phyloP scores from a whole-genome alignment of 1,140 invertebrate genomes.

The Bombus haemorrhoidalis region DNA sequence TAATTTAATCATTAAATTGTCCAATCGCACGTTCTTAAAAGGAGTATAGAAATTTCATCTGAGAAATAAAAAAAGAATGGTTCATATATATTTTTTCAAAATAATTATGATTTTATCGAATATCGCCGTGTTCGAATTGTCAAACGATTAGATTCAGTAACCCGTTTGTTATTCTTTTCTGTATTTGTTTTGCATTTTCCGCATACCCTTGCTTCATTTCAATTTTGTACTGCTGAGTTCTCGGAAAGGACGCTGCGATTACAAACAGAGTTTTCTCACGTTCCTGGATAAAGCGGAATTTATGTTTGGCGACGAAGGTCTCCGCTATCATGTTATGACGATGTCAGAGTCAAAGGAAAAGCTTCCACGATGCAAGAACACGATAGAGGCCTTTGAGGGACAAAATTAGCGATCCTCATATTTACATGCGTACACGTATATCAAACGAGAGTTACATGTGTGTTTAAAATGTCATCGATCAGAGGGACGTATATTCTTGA shows the following conservation, averaged over 20 bases:
- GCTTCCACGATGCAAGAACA: not conserved
- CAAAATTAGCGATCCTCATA: slow-evolving; percentile 9
- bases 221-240: not conserved
- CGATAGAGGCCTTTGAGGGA: slow-evolving; percentile 10
- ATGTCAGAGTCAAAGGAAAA: slow-evolving; percentile 10
- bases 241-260: not conserved
- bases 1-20: too few relatives aligned
- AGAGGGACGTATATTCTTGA: not conserved
- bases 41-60: too few relatives aligned
- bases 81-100: not conserved
- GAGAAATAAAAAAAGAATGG: too few relatives aligned
- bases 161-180: not conserved
- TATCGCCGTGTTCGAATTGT: too few relatives aligned
- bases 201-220: not conserved
- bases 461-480: slow-evolving; percentile 14
- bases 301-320: not conserved
- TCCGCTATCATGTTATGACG: not conserved
- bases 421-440: not conserved
- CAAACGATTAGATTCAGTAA: too few relatives aligned
- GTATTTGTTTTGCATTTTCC: not conserved
- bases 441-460: not conserved
- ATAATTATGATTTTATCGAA: not conserved
- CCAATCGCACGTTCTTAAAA: too few relatives aligned
- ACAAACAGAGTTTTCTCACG: slow-evolving; percentile 16
- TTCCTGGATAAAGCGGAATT: slow-evolving; percentile 7